Base-by-base conservation (phyloP, 2,797 vertebrate species). In the Acanthurus leucopareius region DNA sequence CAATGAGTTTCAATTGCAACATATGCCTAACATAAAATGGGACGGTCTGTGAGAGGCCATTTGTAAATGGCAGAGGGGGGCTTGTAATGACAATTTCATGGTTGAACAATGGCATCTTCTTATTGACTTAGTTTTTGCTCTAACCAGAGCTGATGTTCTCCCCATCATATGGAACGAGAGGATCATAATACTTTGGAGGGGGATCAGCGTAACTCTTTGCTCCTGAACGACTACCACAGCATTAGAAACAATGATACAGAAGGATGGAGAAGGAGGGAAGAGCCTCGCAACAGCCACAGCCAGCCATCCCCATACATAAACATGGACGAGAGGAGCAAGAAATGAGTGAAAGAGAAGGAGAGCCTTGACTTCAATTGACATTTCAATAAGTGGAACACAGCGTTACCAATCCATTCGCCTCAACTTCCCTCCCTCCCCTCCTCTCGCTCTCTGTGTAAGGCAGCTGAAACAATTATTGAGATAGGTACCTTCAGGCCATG, bases 401-500 rank as follows among this genome's bases (percentile, higher is more conserved):
- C 96, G 94, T 96, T 97, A 96, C 96, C 97, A 96, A 97, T 97
- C 96, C 96, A 97, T 97, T 93, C 89, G 96, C 89, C 87, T 91
- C 95, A 95, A 97, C 95, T 96, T 96, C 96, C 91, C 86, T 61
- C 70, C 76, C 69, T 79, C 85, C 81, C 69, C 80, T 71, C 79
- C 83, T 67, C 83, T 70, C 57, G 16, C 74, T 88, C 89, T 77
- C 77, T 60, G 85, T 86, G 90, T 91, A 92, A 90, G 90, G 92
- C 93, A 92, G 90, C 96, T 95, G 97, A 98, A 98, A 98, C 97
- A 98, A 99, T 99, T 98, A 98, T 97, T 97, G 96, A 97, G 97
- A 98, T 97, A 95, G 95, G 90, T 98, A 99, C 98, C 98, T 99
- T 99, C 95, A 99, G 98, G 97, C 98, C 97, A 97, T 99, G 98